These are phyloP conservation scores for Brachionus koreanus DNA, from an alignment of 1,140 invertebrate species.

Conservation along the genomic window DNA sequence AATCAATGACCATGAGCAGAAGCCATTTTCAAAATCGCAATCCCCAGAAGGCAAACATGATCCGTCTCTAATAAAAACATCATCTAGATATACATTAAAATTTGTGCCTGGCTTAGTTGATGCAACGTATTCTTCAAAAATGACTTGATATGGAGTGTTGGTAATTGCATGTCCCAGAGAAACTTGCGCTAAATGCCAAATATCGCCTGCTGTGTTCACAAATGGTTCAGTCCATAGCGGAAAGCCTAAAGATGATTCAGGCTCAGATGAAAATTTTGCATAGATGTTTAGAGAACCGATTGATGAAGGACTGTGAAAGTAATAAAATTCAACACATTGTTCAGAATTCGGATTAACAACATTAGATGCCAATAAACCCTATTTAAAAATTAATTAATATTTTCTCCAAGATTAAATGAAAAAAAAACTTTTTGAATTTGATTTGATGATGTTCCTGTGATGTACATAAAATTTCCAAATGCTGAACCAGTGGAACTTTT, in stretches of 20 bases:
- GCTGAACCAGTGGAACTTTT: conserved; percentile 9
- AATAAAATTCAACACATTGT: conserved; percentile 45
- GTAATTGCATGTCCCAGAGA: background rate
- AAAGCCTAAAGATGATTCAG: background rate
- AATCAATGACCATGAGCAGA: conserved; percentile 31
- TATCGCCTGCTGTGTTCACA: background rate
- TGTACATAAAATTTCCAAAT: conserved; percentile 15
- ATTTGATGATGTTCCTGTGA: conserved; percentile 20
- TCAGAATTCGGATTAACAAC: background rate
- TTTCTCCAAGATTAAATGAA: background rate
- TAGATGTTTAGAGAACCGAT: conserved; percentile 19
- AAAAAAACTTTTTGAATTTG: background rate
- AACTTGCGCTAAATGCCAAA: conserved; percentile 32
- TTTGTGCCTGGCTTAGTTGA: background rate
- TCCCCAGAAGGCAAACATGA: conserved; percentile 45
- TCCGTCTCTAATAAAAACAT: conserved; percentile 42
- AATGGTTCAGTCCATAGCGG: conserved; percentile 21
- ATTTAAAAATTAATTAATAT: background rate
- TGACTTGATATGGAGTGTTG: conserved; percentile 23
- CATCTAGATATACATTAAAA: conserved; percentile 11
- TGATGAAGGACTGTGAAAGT: background rate
- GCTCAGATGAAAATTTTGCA: background rate
- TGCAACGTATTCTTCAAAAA: conserved; percentile 28
- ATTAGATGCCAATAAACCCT: background rate
- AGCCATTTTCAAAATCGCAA: conserved; percentile 50